These are phyloP conservation scores for Lamellibrachia satsuma DNA, from an alignment of 2,888 invertebrate genomes.

Conservation along the genomic window DNA sequence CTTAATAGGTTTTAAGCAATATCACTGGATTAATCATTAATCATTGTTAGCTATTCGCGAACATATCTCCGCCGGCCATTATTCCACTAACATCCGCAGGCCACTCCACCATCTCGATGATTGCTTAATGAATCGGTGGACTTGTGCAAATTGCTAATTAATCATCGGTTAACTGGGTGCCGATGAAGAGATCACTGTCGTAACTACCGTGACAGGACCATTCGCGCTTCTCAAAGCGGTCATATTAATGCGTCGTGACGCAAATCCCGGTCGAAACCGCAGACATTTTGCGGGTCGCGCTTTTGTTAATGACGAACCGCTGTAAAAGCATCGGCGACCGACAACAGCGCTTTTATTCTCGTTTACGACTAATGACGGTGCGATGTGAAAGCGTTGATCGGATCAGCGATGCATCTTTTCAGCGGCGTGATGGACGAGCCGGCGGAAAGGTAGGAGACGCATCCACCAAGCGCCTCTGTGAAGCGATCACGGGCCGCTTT, in stretches of 20 bases:
- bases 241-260: background rate
- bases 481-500: background rate
- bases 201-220: background rate
- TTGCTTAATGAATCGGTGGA: slow-evolving; percentile 17
- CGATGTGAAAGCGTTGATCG: background rate
- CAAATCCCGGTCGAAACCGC: background rate
- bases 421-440: background rate
- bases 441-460: background rate
- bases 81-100: background rate
- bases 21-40: background rate
- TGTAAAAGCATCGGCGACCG: background rate
- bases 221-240: background rate
- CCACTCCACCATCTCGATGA: background rate
- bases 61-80: background rate
- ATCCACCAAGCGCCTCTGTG: background rate
- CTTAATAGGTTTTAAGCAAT: background rate
- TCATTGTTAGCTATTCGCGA: slow-evolving; percentile 3
- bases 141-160: slow-evolving; percentile 5
- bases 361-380: background rate
- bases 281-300: background rate
- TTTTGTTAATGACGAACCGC: background rate
- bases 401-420: slow-evolving; percentile 10
- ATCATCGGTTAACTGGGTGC: background rate
- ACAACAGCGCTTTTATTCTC: slow-evolving; percentile 3
- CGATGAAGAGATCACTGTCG: background rate